Evolutionary conservation across 1,140 invertebrate genomes (phyloP), one percentile per base, ranked within the genome.

Genomic region (Lasioglossum albipes): DNA sequence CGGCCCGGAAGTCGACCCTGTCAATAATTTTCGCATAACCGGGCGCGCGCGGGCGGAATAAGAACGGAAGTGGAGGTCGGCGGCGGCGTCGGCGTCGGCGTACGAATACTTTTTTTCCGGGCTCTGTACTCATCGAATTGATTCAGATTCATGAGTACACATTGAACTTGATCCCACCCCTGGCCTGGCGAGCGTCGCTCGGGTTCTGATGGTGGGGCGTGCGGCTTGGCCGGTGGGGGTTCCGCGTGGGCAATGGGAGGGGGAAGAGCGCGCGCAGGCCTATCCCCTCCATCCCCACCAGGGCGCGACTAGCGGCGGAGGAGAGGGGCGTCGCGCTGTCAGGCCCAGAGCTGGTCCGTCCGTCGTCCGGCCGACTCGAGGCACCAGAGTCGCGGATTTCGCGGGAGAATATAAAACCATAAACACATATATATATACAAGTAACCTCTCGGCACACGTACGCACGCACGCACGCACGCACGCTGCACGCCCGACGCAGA

Each of bases 301-400:
- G 7, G 13, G 13, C 45, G 59, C 72, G 83, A 61, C 74, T 49
- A 57, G 22, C 31, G 82, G 75, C 75, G 78, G 83, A 62, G 79
- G 86, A 87, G 86, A 87, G 87, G 87, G 83, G 80, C 74, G 77
- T 36, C 72, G 64, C 75, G 74, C 79, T 67, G 86, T 87, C 85
- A 76, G 87, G 79, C 78, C 86, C 84, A 84, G 86, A 84, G 87
- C 87, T 86, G 86, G 79, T 84, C 85, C 85, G 88, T 85, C 87
- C 87, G 91, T 91, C 92, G 92, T 93, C 92, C 93, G 92, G 92
- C 93, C 91, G 93, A 93, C 91, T 91, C 88, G 89, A 90, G 81
- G 87, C 82, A 87, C 86, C 87, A 76, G 88, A 91, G 89, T 87
- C 89, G 90, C 89, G 91, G 87, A 92, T 90, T 86, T 90, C 88